These are phyloP conservation scores for Rhynchopsitta pachyrhyncha DNA, from an alignment of 2,113 vertebrate genomes.

Conservation along the genomic window DNA sequence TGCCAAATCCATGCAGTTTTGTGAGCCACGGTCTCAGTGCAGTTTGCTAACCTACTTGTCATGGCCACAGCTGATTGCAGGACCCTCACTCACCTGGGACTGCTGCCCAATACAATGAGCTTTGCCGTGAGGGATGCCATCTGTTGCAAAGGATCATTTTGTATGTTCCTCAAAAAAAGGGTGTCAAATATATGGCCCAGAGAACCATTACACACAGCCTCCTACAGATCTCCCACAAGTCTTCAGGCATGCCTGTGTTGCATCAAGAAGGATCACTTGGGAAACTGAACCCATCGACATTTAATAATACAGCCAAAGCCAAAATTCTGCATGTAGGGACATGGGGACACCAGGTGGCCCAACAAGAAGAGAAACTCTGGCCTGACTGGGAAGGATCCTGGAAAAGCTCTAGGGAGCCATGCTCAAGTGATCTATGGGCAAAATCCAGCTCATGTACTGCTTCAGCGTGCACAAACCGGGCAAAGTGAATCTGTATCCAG, in stretches of 20 bases:
- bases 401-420: not conserved
- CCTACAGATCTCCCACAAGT: not conserved
- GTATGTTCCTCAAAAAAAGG: not conserved
- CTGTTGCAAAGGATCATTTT: not conserved
- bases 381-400: not conserved
- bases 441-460: not conserved
- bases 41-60: not conserved
- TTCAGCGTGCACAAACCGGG: not conserved
- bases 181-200: not conserved
- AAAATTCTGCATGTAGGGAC: not conserved
- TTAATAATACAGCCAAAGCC: not conserved
- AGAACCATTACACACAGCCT: not conserved
- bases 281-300: not conserved
- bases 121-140: not conserved
- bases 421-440: not conserved
- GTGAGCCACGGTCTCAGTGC: not conserved
- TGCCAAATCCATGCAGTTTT: not conserved
- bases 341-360: not conserved
- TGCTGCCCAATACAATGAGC: not conserved
- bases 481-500: not conserved
- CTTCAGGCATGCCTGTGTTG: not conserved
- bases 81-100: not conserved
- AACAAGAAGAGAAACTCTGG: not conserved
- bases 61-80: not conserved
- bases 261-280: not conserved